Percentiles rank a stretch among this genome's conserved stretches.
These are phyloP conservation scores for Melanchra persicariae DNA, from an alignment of 2,888 invertebrate species.

Conservation along the genomic window DNA sequence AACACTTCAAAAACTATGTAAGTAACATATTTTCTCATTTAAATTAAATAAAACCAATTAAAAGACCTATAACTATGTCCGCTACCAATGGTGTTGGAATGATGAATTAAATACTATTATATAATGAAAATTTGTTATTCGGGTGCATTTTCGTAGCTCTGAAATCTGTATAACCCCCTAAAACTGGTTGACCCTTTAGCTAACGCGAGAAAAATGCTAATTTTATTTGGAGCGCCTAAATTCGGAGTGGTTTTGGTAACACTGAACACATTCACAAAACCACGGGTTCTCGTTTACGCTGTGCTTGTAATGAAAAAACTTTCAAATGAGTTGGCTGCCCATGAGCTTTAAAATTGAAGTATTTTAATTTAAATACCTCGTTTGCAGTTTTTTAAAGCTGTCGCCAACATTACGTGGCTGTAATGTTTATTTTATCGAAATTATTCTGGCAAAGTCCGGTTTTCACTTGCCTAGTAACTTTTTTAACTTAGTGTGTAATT, in stretches of 20 bases:
- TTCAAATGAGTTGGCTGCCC: constrained; percentile 70
- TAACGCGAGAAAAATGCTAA: constrained; percentile 69
- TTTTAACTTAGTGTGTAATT: constrained; percentile 9
- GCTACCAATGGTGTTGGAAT: too few relatives aligned
- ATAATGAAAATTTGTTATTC: neutral
- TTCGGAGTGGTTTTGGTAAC: constrained; percentile 67
- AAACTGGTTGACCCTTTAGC: constrained; percentile 65
- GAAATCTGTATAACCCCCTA: constrained; percentile 52
- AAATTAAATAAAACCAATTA: too few relatives aligned
- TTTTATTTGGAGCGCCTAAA: constrained; percentile 69
- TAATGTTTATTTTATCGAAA: constrained; percentile 26
- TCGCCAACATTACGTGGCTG: constrained; percentile 1
- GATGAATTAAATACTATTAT: too few relatives aligned
- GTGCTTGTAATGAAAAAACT: constrained; percentile 76
- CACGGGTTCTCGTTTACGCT: constrained; percentile 61
- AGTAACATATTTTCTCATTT: too few relatives aligned
- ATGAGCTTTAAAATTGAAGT: constrained; percentile 66
- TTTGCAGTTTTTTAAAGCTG: constrained; percentile 41
- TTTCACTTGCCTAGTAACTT: neutral
- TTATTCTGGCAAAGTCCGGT: neutral
- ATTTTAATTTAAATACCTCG: constrained; percentile 56
- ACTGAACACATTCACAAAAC: constrained; percentile 67
- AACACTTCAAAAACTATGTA: too few relatives aligned
- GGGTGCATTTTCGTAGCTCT: constrained; percentile 37
- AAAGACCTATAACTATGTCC: too few relatives aligned